These are phyloP conservation scores for Cinclus cinclus DNA, from an alignment of 2,113 vertebrate species.

Conservation along the genomic window DNA sequence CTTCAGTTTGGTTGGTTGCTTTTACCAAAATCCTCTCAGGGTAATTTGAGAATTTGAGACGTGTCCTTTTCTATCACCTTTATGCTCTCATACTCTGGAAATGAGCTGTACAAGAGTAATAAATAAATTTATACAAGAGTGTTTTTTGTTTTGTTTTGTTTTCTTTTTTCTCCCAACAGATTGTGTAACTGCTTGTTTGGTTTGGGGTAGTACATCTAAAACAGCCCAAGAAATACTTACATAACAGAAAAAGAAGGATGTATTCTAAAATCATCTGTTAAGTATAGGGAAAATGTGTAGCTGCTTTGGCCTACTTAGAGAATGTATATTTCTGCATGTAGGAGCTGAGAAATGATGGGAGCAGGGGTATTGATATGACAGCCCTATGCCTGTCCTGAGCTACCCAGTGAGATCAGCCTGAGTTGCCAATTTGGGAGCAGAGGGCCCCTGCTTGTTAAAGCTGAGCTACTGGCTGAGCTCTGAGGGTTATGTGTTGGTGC, in stretches of 20 bases:
- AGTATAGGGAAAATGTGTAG: not conserved
- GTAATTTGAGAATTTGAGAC: slow-evolving; percentile 44
- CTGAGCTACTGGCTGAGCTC: not conserved
- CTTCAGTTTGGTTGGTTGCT: slow-evolving; percentile 1
- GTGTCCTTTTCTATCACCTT: slow-evolving; percentile 41
- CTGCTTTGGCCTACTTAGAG: slow-evolving; percentile 10
- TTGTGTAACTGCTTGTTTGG: not conserved
- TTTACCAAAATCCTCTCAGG: slow-evolving; percentile 35
- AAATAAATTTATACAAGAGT: slow-evolving; percentile 1
- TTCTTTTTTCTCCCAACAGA: not conserved
- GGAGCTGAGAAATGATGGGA: not conserved
- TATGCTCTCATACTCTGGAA: slow-evolving; percentile 13
- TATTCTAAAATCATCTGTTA: slow-evolving; percentile 31
- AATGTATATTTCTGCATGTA: not conserved
- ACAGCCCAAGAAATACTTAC: slow-evolving; percentile 17
- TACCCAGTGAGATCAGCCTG: not conserved
- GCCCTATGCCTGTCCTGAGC: not conserved
- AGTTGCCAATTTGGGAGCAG: not conserved
- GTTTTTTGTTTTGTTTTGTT: not conserved
- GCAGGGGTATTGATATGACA: not conserved
- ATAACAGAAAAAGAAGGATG: not conserved
- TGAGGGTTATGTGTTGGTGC: not conserved
- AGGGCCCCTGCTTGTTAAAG: not conserved
- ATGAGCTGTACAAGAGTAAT: slow-evolving; percentile 6
- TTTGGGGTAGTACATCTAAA: not conserved